phyloP scores from a whole-genome alignment of 1,140 invertebrate species.

The Dendroctonus valens region DNA sequence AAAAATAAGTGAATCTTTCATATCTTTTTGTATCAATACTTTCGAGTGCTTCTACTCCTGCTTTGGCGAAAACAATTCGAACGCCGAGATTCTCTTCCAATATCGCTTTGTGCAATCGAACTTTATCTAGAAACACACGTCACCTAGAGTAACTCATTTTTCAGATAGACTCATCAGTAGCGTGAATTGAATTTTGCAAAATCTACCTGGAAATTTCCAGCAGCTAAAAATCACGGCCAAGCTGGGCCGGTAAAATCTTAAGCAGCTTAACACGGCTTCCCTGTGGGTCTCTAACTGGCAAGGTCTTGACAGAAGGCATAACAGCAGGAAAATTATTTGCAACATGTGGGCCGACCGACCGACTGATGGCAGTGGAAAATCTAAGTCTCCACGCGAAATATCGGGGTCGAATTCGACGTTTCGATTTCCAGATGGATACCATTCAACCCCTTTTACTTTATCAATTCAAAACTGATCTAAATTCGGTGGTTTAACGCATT shows the following conservation, averaged over 20 bases:
- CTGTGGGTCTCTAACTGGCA: constrained; percentile 1
- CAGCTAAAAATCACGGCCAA: constrained; percentile 20
- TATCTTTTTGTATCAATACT: constrained; percentile 15
- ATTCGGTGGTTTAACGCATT: too few species aligned
- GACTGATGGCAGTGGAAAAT: not conserved
- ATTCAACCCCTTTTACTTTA: not conserved
- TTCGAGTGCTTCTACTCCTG: not conserved
- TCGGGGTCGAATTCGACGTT: not conserved
- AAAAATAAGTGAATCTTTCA: constrained; percentile 25
- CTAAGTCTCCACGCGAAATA: not conserved
- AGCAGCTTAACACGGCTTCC: constrained; percentile 18
- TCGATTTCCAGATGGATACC: not conserved
- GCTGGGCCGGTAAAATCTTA: constrained; percentile 17
- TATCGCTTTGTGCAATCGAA: constrained; percentile 23
- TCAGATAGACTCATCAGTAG: not conserved
- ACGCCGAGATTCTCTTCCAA: constrained; percentile 6
- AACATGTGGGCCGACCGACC: not conserved
- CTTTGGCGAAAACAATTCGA: constrained; percentile 11
- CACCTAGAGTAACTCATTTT: constrained; percentile 6
- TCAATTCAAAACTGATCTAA: too few species aligned
- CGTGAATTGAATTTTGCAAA: not conserved
- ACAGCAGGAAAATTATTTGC: not conserved
- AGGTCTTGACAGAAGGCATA: constrained; percentile 1
- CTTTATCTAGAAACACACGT: constrained; percentile 14
- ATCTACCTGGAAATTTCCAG: constrained; percentile 22